Base-by-base conservation (phyloP, 1,140 invertebrate species). In the Oedothorax gibbosus region DNA sequence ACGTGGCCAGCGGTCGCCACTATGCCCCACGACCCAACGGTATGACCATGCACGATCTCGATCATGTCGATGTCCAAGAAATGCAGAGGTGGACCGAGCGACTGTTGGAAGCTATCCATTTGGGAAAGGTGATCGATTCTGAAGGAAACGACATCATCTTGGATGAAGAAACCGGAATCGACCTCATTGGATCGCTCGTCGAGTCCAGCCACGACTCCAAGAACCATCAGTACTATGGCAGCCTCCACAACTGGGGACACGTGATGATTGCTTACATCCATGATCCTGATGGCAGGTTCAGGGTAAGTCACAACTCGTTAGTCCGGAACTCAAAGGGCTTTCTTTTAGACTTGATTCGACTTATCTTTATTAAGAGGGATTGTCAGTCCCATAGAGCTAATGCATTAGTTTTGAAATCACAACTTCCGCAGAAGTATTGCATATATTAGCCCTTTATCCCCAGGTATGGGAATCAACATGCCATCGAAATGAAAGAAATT, bases 251-350 rank as follows among this genome's bases (percentile, higher is more conserved):
- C 21, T 85, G 89, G 10, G 89, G 88, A 53, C 90, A 89, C 53
- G 88, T 89, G 8, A 91, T 93, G 60, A 92, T 95, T 85, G 92
- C 93, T 2, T 94, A 91, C 86, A 91, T 92, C 53, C 94, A 95
- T 87, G 95, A 95, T 90, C 94, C 94, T 0, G 93, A 94, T 88
- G 87, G 87, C 54, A 86, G 88, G 64, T 88, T 90, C 84, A 86
- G 87, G 65, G 89, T 88, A 79, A 76, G 57, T 72, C 64, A 18
- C 57, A n/a, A 35, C 35, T 35, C 35, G 35, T 35, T 2, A 35
- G 35, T 35, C 35, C 35, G 35, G 5, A 35, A 35, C 35, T 35
- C 35, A 35, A 35, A 35, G 35, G 35, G 35, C 35, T 35, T 35
- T 35, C 2, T 35, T 35, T 35, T 35, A 35, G n/a, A n/a, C n/a